Conservation (phyloP, 1,140 invertebrate genomes). For the Zaprionus davidi region DNA sequence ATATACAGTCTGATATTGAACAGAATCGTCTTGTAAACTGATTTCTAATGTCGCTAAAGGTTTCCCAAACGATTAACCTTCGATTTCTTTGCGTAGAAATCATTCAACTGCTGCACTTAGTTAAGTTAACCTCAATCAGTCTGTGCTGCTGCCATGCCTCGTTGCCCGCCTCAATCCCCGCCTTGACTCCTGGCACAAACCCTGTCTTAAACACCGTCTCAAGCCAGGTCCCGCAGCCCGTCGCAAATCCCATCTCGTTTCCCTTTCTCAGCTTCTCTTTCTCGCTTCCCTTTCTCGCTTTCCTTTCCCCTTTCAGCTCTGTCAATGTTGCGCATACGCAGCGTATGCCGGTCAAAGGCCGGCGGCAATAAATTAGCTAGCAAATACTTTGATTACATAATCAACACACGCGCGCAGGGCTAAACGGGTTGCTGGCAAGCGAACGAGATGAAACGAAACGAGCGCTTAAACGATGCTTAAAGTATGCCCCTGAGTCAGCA, state of each 20-base stretch:
- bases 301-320: background rate
- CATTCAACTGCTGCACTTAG: background rate
- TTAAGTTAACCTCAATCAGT: background rate
- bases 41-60: no score
- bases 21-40: no score
- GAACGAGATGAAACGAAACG: slow-evolving; percentile 66
- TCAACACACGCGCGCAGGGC: slow-evolving; percentile 44
- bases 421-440: slow-evolving; percentile 27
- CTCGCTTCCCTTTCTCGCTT: no score
- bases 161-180: no score
- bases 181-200: no score
- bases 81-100: background rate
- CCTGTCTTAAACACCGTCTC: no score
- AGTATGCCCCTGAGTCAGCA: slow-evolving; percentile 81
- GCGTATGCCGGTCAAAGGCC: slow-evolving; percentile 54
- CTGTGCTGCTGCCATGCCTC: background rate
- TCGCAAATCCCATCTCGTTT: no score
- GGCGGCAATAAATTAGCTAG: slow-evolving; percentile 77
- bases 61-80: no score
- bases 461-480: slow-evolving; percentile 76
- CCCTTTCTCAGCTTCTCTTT: no score
- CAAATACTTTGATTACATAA: slow-evolving; percentile 83
- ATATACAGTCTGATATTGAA: no score
- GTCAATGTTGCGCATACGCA: slow-evolving; percentile 52
- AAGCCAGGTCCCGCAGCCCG: no score